A percentile compares a stretch with the other conserved stretches of the same genome.
Evolutionary conservation across 2,797 vertebrate species (phyloP).

Genomic region (Erithacus rubecula): DNA sequence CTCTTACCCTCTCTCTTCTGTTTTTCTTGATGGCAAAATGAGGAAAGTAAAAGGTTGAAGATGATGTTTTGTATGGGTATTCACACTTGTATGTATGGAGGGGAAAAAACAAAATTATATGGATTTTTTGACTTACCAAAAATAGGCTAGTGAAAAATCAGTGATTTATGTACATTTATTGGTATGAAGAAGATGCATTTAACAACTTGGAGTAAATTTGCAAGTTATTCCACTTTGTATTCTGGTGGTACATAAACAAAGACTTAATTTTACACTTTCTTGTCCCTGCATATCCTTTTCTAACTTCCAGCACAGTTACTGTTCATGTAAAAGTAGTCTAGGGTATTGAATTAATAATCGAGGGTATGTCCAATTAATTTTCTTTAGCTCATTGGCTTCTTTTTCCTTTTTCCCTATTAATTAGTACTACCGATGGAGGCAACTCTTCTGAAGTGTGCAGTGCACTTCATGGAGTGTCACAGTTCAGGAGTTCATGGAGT

Average conservation of each 20-base stretch:
- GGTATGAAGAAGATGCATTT: background rate
- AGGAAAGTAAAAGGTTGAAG: background rate
- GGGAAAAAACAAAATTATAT: fast-evolving
- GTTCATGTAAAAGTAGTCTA: background rate
- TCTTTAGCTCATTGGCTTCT: background rate
- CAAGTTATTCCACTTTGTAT: background rate
- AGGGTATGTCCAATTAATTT: background rate
- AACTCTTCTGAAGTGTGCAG: fast-evolving
- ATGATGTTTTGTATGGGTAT: background rate
- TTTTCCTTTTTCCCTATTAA: background rate
- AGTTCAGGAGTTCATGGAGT: fast-evolving
- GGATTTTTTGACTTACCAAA: background rate
- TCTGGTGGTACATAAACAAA: background rate
- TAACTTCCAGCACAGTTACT: background rate
- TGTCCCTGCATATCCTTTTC: background rate
- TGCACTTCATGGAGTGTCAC: background rate
- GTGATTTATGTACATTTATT: background rate
- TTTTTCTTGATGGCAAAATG: background rate
- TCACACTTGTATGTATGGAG: background rate
- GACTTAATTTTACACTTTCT: background rate
- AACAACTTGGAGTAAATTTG: background rate
- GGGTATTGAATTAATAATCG: background rate
- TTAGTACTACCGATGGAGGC: background rate
- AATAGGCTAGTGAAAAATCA: background rate
- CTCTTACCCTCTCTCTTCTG: background rate